Base-by-base conservation (phyloP, 2,113 vertebrate species). In the Zosterops borbonicus region DNA sequence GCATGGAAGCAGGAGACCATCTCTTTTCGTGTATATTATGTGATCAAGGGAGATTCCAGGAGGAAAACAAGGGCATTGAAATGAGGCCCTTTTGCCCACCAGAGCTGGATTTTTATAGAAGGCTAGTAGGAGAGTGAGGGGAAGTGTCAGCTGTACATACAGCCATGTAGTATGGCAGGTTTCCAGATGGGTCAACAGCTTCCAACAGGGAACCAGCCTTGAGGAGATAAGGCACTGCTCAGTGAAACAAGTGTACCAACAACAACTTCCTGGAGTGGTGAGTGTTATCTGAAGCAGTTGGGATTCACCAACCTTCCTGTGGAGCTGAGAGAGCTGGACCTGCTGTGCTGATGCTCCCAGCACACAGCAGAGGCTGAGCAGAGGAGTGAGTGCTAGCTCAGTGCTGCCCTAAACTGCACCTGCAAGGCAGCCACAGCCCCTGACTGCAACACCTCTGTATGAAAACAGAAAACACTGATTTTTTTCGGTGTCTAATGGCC, bases 81-180 rank as follows among this genome's bases (percentile, higher is more conserved):
- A 68, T 19, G 23, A 6, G 3, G 19, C 18, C 8, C 3, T 37
- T 81, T 11, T 70, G 7, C 29, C 58, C 33, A 52, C 8, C 15
- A 63, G 19, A 49, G 11, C 6, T 55, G 39, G 12, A 44, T 49
- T 44, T 44, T 86, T 7, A 23, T 33, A 7, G 24, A 70, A 58
- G n/a, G 19, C 7, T 63, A 1, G 28, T 37, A 37, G 63, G 39
- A 67, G 58, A 22, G 14, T 17, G 47, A 71, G 16, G 22, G 17
- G 19, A 46, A 74, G 24, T 31, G 41, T 25, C 8, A 68, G 15
- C 14, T 2, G 2, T 52, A 33, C 23, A 3, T 8, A 27, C 5
- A 59, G 18, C 17, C 1, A 0, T 7, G 42, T 16, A 28, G 12
- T 35, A 22, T 5, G 14, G 9, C n/a, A 22, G 19, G 28, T 63